Evolutionary conservation across 2,888 invertebrate genomes (phyloP), one percentile per base, ranked within the genome.

Genomic region (Scotopteryx bipunctaria): DNA sequence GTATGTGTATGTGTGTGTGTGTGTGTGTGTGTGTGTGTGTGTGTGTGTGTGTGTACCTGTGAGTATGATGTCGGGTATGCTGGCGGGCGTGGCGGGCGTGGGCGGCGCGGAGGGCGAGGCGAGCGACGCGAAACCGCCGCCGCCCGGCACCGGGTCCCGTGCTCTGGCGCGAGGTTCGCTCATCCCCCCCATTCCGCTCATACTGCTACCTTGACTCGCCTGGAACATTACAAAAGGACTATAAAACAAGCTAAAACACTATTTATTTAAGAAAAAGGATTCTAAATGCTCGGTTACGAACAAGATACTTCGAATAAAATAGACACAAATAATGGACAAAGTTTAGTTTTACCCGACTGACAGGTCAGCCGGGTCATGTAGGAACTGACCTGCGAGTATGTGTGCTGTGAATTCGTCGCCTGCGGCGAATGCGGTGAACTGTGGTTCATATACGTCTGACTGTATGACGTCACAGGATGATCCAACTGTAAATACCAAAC

Each of bases 11-110:
- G 95, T 95, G 95, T 79, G 95, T 95, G 78, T 95, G 92, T 82
- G 95, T 94, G 17, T 33, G 33, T 36, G n/a, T n/a, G n/a, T n/a
- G n/a, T n/a, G n/a, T n/a, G n/a, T 13, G n/a, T 4, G 9, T 14
- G 14, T 29, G 65, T 19, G 61, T 61, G 44, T 57, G 25, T 15
- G n/a, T 5, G 36, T 77, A 95, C 96, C 95, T 80, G 95, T 95
- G 78, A 96, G 92, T 82, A 95, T 95, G 81, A 96, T 96, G 85
- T 95, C 94, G 63, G 95, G 95, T 87, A 95, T 94, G 86, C 94
- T 93, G 84, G 94, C 94, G 65, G 96, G 95, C 70, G 96, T 95
- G 86, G 95, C 91, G 74, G 86, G 88, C 56, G 91, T 73, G 69
- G 78, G 71, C 48, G 82, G 83, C 55, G 74, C 77, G 64, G 80